These are phyloP conservation scores for Styela plicata DNA, from an alignment of 23 tunicate species.

Conservation along the genomic window DNA sequence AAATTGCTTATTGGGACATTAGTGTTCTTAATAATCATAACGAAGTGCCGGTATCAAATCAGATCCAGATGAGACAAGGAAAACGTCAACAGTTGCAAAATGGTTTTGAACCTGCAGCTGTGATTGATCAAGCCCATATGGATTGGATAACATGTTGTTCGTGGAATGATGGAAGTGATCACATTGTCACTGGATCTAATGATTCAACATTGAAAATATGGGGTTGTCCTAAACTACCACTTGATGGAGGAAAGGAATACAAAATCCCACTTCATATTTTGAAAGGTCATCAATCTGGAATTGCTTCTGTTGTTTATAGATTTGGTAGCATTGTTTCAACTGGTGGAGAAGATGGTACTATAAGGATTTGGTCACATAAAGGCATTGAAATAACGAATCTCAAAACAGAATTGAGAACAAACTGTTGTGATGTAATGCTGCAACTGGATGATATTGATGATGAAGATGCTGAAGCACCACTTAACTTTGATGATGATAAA, in stretches of 20 bases:
- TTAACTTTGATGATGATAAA: background rate
- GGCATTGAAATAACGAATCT: slow-evolving; percentile 36
- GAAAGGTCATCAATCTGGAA: slow-evolving; percentile 22
- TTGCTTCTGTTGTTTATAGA: slow-evolving; percentile 33
- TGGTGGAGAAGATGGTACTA: slow-evolving; percentile 24
- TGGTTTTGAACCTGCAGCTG: background rate
- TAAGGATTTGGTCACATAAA: slow-evolving; percentile 39
- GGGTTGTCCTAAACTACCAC: background rate
- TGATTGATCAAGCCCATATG: slow-evolving; percentile 34
- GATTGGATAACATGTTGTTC: slow-evolving; percentile 56
- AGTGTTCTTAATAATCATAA: background rate
- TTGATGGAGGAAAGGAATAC: background rate
- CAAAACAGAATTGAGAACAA: slow-evolving; percentile 20
- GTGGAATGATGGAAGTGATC: slow-evolving; percentile 34
- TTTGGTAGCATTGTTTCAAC: slow-evolving; percentile 44
- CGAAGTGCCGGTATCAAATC: background rate
- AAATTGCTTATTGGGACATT: slow-evolving; percentile 25
- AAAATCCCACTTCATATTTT: background rate
- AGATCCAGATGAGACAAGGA: background rate
- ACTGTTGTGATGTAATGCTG: slow-evolving; percentile 36
- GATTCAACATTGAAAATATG: slow-evolving; percentile 43
- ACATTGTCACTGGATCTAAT: slow-evolving; percentile 50
- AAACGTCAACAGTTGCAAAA: background rate
- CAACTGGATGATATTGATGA: background rate
- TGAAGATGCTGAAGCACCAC: background rate